Evolutionary conservation across 2,797 vertebrate species (phyloP), one percentile per base, ranked within the genome.

Genomic region (Falco biarmicus): DNA sequence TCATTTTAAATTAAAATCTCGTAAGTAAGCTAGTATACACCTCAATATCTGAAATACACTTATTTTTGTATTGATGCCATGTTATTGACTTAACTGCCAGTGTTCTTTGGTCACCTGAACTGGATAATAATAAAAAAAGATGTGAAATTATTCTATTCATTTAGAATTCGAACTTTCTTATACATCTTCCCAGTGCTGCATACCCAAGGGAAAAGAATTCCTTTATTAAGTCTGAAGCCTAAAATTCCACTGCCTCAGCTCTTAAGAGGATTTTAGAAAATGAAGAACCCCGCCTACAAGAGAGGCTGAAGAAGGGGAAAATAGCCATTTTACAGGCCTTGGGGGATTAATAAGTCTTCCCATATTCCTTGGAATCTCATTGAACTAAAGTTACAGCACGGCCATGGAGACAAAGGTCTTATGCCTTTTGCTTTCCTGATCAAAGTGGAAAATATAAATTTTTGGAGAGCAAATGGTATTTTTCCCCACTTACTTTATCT

Each of bases 331-430:
- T 97, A 97, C 90, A 97, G 93, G 89, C 82, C 98, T 92, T 87
- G 22, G 6, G 98, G 97, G 98, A 98, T 96, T 96, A 97, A 98
- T 98, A 98, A 97, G 78, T 98, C 97, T 98, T 97, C 70, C 70
- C 87, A 63, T 97, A 97, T 96, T 98, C 98, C 95, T 97, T 98
- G 96, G 98, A 98, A 98, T 98, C 95, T 94, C 77, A 97, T 96
- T 98, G 97, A 98, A 97, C 96, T 98, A 81, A 93, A 97, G 96
- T 98, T 98, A 95, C 91, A 97, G 89, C 93, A 92, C 93, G 88
- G 90, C 94, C 71, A 84, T 71, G 61, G 96, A 98, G 96, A 96
- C 96, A 96, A 96, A 97, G 59, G 65, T 97, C 93, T 95, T 91
- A 87, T 73, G 47, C 84, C 65, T 90, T 73, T 89, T 93, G 74